Evolutionary conservation across 2,113 vertebrate species (phyloP), one percentile per base, ranked within the genome.

Genomic region (Eulemur rufifrons): DNA sequence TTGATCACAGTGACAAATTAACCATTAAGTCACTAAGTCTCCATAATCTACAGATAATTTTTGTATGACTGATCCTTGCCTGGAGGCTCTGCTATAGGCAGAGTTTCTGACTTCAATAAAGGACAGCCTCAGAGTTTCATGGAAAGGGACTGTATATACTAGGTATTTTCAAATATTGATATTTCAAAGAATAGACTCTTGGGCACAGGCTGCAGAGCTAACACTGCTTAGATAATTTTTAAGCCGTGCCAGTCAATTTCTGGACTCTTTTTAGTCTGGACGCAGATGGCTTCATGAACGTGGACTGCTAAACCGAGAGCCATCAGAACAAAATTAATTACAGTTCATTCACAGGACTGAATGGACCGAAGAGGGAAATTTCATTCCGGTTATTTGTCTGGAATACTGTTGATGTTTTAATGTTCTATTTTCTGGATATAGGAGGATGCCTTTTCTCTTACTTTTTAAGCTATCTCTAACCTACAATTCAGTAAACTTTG

Each of bases 381-480:
- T 81, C 68, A 83, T 20, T 34, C 39, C 56, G 25, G 47, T 25
- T 86, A 17, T 39, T 61, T 96, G 50, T 74, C 59, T 89, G 25
- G 37, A 85, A 69, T 64, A 82, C 25, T 71, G 8, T 21, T 59
- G 50, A 83, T 64, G 66, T 89, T 89, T 69, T 54, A 89, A 63
- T 69, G 23, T 34, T 81, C 52, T 94, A 59, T 83, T 92, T 92
- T 68, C 42, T 78, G 42, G 37, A 29, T 56, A 87, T 47, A 52
- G 23, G 21, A 87, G 29, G 56, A 84, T 96, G 59, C 29, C 34
- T 95, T 86, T 86, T 68, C 68, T 89, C 45, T 91, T 94, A 73
- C 15, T 64, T 83, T 84, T 89, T 84, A 90, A 94, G 18, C 42
- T 61, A 69, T 39, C 37, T 95, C 63, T 92, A 94, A 93, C 17